Percentiles rank a stretch among this genome's conserved stretches.
Evolutionary conservation across 2,113 vertebrate species (phyloP).

Genomic region (Sinocyclocheilus rhinocerous): DNA sequence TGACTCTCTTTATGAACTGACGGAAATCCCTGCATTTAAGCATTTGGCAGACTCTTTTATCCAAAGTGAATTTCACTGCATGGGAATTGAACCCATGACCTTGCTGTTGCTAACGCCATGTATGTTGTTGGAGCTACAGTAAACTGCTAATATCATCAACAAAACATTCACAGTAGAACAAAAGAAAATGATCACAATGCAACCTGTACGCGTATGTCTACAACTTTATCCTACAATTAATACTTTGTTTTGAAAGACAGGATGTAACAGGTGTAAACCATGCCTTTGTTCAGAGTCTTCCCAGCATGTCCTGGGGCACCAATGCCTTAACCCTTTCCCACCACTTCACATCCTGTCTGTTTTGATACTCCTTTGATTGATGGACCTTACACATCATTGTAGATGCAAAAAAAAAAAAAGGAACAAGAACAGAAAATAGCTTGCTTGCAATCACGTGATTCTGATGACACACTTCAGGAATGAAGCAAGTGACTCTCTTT

Average conservation of each 20-base stretch:
- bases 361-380: background rate
- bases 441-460: too few relatives aligned
- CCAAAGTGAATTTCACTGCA: background rate
- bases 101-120: background rate
- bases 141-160: background rate
- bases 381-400: conserved; percentile 47
- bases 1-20: too few relatives aligned
- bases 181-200: background rate
- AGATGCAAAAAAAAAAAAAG: background rate
- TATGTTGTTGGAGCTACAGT: background rate
- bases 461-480: too few relatives aligned
- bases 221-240: background rate
- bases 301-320: background rate
- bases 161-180: background rate
- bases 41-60: background rate
- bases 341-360: conserved; percentile 34
- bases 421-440: too few relatives aligned
- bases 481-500: too few relatives aligned
- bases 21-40: too few relatives aligned
- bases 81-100: background rate
- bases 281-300: background rate
- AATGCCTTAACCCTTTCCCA: conserved; percentile 24
- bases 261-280: background rate
- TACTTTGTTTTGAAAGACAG: background rate
- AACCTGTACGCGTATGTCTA: background rate